A percentile compares a stretch with the other conserved stretches of the same genome.
Conservation (phyloP, 92 coral and sea anemone species). For the Porites cylindrica region DNA sequence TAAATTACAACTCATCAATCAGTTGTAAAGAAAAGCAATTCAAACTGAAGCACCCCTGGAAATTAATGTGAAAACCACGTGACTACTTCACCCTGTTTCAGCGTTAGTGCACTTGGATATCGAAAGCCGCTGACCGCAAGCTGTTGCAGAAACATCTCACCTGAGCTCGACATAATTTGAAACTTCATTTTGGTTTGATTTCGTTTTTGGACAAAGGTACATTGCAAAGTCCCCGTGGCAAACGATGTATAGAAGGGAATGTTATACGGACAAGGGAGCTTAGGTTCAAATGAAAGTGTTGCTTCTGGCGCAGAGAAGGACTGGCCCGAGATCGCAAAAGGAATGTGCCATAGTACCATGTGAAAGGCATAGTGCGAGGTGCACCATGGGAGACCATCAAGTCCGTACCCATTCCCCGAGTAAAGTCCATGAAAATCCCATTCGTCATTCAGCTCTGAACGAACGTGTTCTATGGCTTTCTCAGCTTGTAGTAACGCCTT, state of each 20-base stretch:
- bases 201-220: background rate
- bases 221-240: constrained; percentile 37
- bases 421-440: constrained; percentile 58
- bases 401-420: constrained; percentile 53
- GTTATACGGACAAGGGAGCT: constrained; percentile 36
- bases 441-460: constrained; percentile 35
- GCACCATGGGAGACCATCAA: constrained; percentile 59
- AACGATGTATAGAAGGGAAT: constrained; percentile 46
- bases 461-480: constrained; percentile 52
- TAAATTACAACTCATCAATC: too few species aligned
- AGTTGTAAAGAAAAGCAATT: too few species aligned
- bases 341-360: constrained; percentile 58
- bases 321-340: constrained; percentile 52
- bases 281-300: constrained; percentile 36
- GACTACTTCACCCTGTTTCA: constrained; percentile 30
- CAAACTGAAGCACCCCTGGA: too few species aligned
- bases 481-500: constrained; percentile 36
- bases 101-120: constrained; percentile 18
- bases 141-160: constrained; percentile 3
- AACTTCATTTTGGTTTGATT: constrained; percentile 14
- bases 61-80: constrained; percentile 20
- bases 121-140: constrained; percentile 44
- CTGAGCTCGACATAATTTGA: constrained; percentile 42
- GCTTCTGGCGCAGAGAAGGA: constrained; percentile 54
- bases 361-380: constrained; percentile 58